Evolutionary conservation across 2,888 invertebrate species (phyloP), one percentile per base, ranked within the genome.

Genomic region (Drosophila mimetica): DNA sequence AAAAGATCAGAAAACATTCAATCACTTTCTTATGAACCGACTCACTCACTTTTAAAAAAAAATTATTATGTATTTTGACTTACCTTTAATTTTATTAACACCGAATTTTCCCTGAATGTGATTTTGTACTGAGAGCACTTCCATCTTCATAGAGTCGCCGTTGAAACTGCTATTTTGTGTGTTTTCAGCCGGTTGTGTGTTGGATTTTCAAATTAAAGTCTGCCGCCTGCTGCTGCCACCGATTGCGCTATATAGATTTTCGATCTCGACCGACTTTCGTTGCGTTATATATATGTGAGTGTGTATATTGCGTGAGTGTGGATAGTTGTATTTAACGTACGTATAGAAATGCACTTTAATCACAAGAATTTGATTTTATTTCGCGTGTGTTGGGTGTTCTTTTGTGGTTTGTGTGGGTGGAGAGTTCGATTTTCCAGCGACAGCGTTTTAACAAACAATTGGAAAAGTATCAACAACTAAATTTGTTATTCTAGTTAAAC

Each of bases 81-180:
- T 92, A 95, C 95, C 95, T 95, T 95, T 94, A 91, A 94, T 94
- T 92, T 94, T 94, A 76, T 92, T 90, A 76, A 91, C 91, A 86
- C 94, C 94, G 93, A 95, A 96, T 93, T 95, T 94, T 91, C 95
- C 95, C 92, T 93, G 94, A 92, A 95, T 94, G 93, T 94, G 94
- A 93, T 94, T 95, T 92, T 94, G 94, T 91, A 95, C 94, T 92
- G 95, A 94, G 92, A 96, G 93, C 92, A 96, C 95, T 93, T 96
- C 96, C 96, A 96, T 96, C 92, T 94, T 94, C 91, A 92, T 91
- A 63, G 73, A 74, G 46, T 54, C 46, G 74, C 50, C 55, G 59
- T 61, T 50, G 25, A 14, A 44, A 44, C 42, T 20, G 71, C 37
- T 44, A 20, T 48, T 28, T 36, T 44, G 48, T 44, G 58, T 47